These are phyloP conservation scores for Allacma fusca DNA, from an alignment of 2,888 invertebrate species.

Conservation along the genomic window DNA sequence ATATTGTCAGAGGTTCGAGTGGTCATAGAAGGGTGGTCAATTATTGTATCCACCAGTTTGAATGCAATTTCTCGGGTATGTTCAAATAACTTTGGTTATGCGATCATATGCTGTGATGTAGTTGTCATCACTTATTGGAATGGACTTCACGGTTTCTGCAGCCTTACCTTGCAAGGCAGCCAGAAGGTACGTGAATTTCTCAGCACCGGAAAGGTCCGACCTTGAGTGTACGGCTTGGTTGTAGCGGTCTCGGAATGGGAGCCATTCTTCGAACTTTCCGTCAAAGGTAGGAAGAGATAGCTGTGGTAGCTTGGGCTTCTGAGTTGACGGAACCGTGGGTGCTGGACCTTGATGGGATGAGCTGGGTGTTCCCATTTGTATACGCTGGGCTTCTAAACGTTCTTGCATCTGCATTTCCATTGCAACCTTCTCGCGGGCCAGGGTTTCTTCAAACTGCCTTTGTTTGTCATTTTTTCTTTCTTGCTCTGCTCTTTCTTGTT, in stretches of 20 bases:
- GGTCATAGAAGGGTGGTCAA: neutral
- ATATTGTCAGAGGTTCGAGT: neutral
- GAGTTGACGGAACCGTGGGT: no score
- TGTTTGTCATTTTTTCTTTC: no score
- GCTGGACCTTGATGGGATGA: no score
- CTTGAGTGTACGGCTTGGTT: neutral
- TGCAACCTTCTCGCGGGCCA: no score
- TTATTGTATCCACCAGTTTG: neutral
- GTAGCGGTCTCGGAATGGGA: neutral
- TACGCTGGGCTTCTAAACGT: no score
- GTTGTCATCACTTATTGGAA: neutral
- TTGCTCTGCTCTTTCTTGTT: no score
- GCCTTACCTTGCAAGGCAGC: neutral
- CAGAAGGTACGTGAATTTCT: neutral
- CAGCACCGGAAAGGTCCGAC: neutral
- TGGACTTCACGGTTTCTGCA: neutral
- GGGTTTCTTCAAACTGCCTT: no score
- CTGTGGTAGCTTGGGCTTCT: neutral
- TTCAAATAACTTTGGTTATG: neutral
- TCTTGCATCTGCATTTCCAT: no score
- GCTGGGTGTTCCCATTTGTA: no score
- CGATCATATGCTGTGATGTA: neutral
- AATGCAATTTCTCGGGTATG: neutral
- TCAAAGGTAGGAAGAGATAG: neutral
- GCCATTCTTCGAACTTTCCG: constrained; percentile 10